Conservation (phyloP, 2,113 vertebrate species). For the Vulpes ferrilata region DNA sequence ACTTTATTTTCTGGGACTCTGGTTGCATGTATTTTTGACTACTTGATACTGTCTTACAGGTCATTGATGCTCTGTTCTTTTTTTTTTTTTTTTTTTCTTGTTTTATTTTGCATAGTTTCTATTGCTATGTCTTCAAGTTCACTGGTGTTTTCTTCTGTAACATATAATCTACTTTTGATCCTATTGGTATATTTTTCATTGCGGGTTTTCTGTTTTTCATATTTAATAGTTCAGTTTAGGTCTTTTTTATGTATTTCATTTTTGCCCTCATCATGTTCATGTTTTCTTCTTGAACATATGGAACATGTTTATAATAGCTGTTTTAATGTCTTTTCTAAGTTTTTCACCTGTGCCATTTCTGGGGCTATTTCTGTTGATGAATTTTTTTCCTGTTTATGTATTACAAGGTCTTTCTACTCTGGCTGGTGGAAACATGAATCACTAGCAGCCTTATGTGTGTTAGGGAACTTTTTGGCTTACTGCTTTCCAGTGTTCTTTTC, state of each 20-base stretch:
- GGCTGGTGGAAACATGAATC: neutral
- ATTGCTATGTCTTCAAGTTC: neutral
- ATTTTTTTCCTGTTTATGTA: neutral
- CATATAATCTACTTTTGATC: neutral
- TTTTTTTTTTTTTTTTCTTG: too few relatives aligned
- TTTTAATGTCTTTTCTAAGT: neutral
- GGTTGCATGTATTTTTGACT: neutral
- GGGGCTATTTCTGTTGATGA: neutral
- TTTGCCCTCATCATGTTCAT: neutral
- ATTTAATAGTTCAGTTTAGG: neutral
- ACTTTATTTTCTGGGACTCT: neutral
- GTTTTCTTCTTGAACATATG: neutral
- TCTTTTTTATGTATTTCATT: neutral
- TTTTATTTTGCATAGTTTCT: neutral
- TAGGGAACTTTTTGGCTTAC: neutral
- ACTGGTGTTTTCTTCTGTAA: neutral
- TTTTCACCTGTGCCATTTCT: neutral
- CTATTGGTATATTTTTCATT: neutral
- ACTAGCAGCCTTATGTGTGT: neutral
- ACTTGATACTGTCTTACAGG: neutral
- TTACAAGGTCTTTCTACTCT: neutral
- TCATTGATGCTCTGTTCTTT: neutral
- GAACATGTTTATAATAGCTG: neutral
- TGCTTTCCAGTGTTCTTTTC: neutral
- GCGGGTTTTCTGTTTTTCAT: neutral